These are phyloP conservation scores for Leptinotarsa texana DNA, from an alignment of 1,140 invertebrate genomes.

Conservation along the genomic window DNA sequence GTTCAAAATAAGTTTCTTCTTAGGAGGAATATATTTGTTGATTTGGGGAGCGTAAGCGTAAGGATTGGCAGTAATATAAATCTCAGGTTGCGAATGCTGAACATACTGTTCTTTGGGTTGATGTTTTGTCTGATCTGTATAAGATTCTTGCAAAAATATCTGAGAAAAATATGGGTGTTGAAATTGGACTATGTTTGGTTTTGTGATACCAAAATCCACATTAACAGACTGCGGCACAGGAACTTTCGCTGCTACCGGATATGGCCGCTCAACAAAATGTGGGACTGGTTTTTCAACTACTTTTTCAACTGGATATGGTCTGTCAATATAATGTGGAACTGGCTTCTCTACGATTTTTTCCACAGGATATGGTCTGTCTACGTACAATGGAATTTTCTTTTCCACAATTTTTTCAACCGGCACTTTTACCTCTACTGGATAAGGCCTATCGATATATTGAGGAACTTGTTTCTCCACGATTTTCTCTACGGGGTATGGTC, in stretches of 20 bases:
- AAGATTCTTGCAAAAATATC: constrained; percentile 42
- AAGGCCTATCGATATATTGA: constrained; percentile 41
- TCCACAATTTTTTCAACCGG: constrained; percentile 56
- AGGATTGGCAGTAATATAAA: constrained; percentile 29
- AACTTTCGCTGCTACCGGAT: constrained; percentile 41
- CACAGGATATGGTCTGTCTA: constrained; percentile 49
- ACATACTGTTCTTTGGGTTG: constrained; percentile 28
- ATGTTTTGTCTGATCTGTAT: neutral
- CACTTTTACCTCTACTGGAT: constrained; percentile 43
- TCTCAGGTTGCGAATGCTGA: constrained; percentile 13
- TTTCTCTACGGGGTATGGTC: constrained; percentile 49
- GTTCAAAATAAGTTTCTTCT: constrained; percentile 20
- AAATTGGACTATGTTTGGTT: constrained; percentile 33
- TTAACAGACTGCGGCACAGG: constrained; percentile 36
- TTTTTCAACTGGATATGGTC: constrained; percentile 49
- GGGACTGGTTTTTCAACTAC: constrained; percentile 43
- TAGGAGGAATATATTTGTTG: constrained; percentile 35
- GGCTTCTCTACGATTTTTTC: constrained; percentile 57
- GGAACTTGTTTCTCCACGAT: constrained; percentile 42
- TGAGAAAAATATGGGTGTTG: constrained; percentile 11
- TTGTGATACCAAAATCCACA: constrained; percentile 35
- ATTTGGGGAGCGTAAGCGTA: constrained; percentile 42
- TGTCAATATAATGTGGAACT: constrained; percentile 34
- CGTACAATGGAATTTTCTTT: constrained; percentile 46
- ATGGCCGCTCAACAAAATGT: constrained; percentile 40